Percentiles rank a stretch among this genome's conserved stretches.
Conservation (phyloP, 37 sponge, comb jelly and placozoan species). For the Mnemiopsis leidyi region DNA sequence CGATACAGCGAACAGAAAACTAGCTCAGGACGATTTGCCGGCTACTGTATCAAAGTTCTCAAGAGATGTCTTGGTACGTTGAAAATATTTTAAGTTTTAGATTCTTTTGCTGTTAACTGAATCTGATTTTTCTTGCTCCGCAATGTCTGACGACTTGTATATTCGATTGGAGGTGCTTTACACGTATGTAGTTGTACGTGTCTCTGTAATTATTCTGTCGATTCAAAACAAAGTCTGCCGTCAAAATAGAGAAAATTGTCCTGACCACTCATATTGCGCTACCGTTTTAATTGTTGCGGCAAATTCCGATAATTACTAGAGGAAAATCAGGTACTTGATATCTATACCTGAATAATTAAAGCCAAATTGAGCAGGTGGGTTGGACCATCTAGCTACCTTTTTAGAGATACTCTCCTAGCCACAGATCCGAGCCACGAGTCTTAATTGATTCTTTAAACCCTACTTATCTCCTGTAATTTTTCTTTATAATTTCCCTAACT, state of each 20-base stretch:
- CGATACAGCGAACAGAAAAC: slow-evolving; percentile 16
- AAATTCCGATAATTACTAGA: background rate
- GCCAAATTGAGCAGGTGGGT: background rate
- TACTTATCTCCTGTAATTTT: too few species aligned
- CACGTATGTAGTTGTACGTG: too few species aligned
- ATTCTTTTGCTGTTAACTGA: too few species aligned
- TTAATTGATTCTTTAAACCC: background rate
- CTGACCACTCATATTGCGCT: too few species aligned
- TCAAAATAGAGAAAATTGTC: too few species aligned
- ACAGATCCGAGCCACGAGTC: background rate
- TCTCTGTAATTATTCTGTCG: too few species aligned
- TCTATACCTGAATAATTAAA: background rate
- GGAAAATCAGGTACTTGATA: background rate
- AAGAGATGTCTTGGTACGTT: slow-evolving; percentile 29
- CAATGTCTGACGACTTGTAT: too few species aligned
- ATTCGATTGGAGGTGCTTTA: too few species aligned
- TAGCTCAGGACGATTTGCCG: slow-evolving; percentile 9
- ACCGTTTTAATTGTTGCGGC: background rate
- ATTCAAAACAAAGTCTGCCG: too few species aligned
- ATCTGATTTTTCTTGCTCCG: too few species aligned
- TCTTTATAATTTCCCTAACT: too few species aligned
- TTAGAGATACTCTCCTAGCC: background rate
- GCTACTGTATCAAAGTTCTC: slow-evolving; percentile 11
- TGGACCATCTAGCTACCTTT: background rate
- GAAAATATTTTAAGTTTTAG: too few species aligned